These are phyloP conservation scores for Ranitomeya imitator DNA, from an alignment of 2,113 vertebrate species.

Conservation along the genomic window DNA sequence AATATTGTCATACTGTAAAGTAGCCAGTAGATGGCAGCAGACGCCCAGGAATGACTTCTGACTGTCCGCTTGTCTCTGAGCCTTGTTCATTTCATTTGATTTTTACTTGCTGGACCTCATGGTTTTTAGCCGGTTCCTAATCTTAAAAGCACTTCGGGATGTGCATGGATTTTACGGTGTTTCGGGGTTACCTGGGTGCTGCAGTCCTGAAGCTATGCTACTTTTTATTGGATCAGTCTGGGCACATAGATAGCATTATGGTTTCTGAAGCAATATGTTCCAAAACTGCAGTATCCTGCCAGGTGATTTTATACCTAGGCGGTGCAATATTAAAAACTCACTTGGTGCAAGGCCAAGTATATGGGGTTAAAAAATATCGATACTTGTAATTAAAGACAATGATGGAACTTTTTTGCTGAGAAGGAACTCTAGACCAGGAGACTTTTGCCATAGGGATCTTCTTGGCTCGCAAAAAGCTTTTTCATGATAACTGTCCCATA, in stretches of 20 bases:
- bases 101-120: constrained; percentile 66
- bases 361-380: neutral
- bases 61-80: constrained; percentile 48
- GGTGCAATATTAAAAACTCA: neutral
- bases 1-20: neutral
- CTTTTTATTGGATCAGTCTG: constrained; percentile 25
- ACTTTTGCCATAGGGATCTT: neutral
- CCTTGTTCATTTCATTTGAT: constrained; percentile 63
- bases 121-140: constrained; percentile 59
- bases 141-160: constrained; percentile 30
- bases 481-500: too few relatives aligned
- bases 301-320: neutral
- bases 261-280: constrained; percentile 27
- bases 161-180: constrained; percentile 56
- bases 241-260: constrained; percentile 5
- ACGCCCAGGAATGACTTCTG: constrained; percentile 70
- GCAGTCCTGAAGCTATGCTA: constrained; percentile 16
- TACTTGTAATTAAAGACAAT: neutral
- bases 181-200: constrained; percentile 55
- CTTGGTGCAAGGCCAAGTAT: neutral
- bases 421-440: neutral
- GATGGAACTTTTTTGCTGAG: neutral
- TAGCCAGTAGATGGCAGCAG: constrained; percentile 77
- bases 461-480: too few relatives aligned
- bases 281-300: neutral